Evolutionary conservation across 2,888 invertebrate species (phyloP), one percentile per base, ranked within the genome.

Genomic region (Nemotelus pantherinus): DNA sequence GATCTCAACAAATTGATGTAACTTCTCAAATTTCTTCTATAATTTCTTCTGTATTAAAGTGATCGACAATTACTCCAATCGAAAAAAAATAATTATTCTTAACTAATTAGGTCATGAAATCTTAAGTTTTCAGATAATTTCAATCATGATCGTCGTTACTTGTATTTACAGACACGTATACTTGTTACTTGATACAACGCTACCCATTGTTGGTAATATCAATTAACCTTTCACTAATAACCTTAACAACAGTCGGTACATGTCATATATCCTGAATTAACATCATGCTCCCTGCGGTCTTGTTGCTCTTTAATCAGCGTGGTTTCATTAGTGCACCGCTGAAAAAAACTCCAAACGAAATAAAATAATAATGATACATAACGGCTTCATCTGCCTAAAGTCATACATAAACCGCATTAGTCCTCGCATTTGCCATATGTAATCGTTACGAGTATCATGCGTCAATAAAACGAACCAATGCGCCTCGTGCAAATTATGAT

Each of bases 331-430:
- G n/a, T 39, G 10, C 25, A 67, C 47, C 50, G 67, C 2, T 7
- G 25, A 67, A 25, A 6, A 25, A 25, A 25, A 25, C 25, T 1
- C 25, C 25, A 47, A 48, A 50, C 3, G 6, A 10, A 67, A 48
- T 48, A 25, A 67, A 67, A 67, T 67, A 67, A 67, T 48, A 4
- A 67, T n/a, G 4, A n/a, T n/a, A 39, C 10, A 25, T 67, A 67
- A 67, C 67, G 67, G 67, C 39, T 25, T 4, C 6, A 2, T 10
- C 5, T 47, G 67, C 7, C 44, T 9, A 41, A 64, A 64, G 64
- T 64, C 9, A 64, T 9, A 43, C 7, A 50, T 48, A 47, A 48
- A 25, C 3, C 39, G 9, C 67, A 67, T 2, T 25, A 63, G 41
- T 63, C 41, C 63, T 67, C 41, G 7, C 67, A 4, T 3, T 44